Evolutionary conservation across 2,888 invertebrate genomes (phyloP).

Genomic region (Cryptocephalus moraei): DNA sequence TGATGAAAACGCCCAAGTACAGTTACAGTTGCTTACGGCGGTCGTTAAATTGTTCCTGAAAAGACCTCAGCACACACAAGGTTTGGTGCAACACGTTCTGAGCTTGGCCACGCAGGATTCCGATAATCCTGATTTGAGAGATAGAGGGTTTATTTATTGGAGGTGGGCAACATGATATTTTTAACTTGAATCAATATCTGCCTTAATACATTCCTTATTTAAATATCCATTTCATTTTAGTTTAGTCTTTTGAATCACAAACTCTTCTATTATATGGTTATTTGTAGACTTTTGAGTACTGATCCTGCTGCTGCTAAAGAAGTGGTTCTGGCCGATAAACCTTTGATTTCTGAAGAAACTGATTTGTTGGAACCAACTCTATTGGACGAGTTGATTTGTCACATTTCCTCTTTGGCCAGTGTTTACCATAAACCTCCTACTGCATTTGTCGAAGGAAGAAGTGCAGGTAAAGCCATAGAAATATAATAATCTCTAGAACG

Average conservation of each 20-base stretch:
- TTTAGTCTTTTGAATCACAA: not conserved
- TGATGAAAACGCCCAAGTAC: constrained; percentile 42
- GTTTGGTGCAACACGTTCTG: constrained; percentile 91
- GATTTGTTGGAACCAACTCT: constrained; percentile 95
- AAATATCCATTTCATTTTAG: too few species aligned
- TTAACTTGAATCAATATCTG: too few species aligned
- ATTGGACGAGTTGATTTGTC: constrained; percentile 95
- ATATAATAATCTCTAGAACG: not conserved
- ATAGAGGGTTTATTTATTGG: constrained; percentile 99
- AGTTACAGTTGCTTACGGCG: constrained; percentile 92
- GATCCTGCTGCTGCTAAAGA: constrained; percentile 99
- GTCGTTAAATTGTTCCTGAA: constrained; percentile 98
- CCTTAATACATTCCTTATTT: too few species aligned
- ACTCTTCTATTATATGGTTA: too few species aligned
- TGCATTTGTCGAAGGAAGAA: constrained; percentile 89
- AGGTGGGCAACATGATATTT: constrained; percentile 40
- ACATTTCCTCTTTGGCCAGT: constrained; percentile 92
- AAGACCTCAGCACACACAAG: constrained; percentile 96
- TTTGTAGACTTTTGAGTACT: constrained; percentile 68
- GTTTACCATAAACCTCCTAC: constrained; percentile 99
- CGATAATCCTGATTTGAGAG: constrained; percentile 96
- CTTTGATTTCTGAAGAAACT: constrained; percentile 97
- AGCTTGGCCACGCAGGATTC: constrained; percentile 86
- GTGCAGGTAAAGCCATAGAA: constrained; percentile 30
- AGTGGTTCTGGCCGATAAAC: constrained; percentile 97